Evolutionary conservation across 2,888 invertebrate genomes (phyloP).

Genomic region (Abrostola tripartita): DNA sequence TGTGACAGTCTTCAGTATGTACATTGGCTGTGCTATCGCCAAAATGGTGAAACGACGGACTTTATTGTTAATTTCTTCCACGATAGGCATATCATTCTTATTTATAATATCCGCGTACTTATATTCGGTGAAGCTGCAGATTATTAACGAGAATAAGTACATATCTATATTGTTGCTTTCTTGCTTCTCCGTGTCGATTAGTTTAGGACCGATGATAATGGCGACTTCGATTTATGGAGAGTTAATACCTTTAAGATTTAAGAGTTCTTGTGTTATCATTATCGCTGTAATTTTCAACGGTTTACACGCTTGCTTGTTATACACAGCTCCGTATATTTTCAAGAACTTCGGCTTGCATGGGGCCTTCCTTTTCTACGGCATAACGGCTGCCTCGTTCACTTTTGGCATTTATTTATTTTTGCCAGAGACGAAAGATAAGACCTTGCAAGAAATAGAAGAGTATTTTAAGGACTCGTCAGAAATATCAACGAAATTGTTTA

Average conservation of each 20-base stretch:
- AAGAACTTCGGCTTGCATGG: constrained; percentile 49
- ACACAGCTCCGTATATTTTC: constrained; percentile 54
- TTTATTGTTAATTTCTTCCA: constrained; percentile 48
- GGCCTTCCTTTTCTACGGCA: constrained; percentile 51
- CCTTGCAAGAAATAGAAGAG: constrained; percentile 54
- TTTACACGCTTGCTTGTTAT: constrained; percentile 46
- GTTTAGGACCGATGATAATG: constrained; percentile 63
- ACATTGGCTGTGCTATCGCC: constrained; percentile 55
- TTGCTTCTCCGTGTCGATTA: constrained; percentile 43
- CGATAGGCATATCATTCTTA: constrained; percentile 46
- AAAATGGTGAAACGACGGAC: constrained; percentile 50
- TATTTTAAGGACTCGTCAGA: constrained; percentile 10
- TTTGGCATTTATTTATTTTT: constrained; percentile 50
- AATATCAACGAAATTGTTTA: background rate
- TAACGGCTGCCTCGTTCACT: constrained; percentile 39
- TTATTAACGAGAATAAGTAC: constrained; percentile 7
- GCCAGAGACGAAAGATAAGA: constrained; percentile 59
- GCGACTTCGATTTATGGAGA: constrained; percentile 54
- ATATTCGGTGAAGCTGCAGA: constrained; percentile 11
- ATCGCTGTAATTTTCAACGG: constrained; percentile 40
- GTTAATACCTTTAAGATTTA: constrained; percentile 52
- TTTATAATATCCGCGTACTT: constrained; percentile 12
- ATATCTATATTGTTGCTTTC: constrained; percentile 13
- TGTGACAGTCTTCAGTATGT: constrained; percentile 59
- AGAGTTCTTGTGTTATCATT: constrained; percentile 22